phyloP scores from a whole-genome alignment of 2,888 invertebrate genomes.

The Elegia similella region DNA sequence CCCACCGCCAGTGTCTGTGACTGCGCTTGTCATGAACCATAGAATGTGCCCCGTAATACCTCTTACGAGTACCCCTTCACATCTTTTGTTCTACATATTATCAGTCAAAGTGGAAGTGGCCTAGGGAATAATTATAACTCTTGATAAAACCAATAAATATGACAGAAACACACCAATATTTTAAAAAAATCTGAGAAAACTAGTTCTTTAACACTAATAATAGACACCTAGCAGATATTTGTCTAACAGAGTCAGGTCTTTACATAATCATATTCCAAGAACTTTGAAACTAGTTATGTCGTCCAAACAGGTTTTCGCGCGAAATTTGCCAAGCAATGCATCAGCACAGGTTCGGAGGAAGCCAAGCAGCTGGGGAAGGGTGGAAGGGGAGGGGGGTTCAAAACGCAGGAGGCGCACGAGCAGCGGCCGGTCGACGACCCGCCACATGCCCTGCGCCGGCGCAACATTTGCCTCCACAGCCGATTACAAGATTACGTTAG shows the following conservation, averaged over 20 bases:
- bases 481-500: conserved; percentile 59
- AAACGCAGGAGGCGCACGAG: conserved; percentile 76
- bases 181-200: background rate
- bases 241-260: background rate
- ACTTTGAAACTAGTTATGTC: conserved; percentile 55
- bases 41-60: conserved; percentile 49
- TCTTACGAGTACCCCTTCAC: conserved; percentile 31
- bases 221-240: background rate
- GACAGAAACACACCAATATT: background rate
- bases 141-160: background rate
- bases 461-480: conserved; percentile 66
- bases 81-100: conserved; percentile 40
- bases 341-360: conserved; percentile 69
- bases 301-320: conserved; percentile 75
- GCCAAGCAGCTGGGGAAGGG: conserved; percentile 50
- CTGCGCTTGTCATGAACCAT: conserved; percentile 51
- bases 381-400: conserved; percentile 55
- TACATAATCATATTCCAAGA: conserved; percentile 38
- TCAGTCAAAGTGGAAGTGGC: conserved; percentile 45
- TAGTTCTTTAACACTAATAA: background rate
- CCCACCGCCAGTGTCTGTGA: conserved; percentile 37
- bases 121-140: conserved; percentile 23
- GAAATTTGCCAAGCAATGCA: conserved; percentile 78
- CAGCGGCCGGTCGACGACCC: conserved; percentile 78
- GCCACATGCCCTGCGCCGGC: conserved; percentile 72